Evolutionary conservation across 2,888 invertebrate genomes (phyloP).

Genomic region (Micoletzkya japonica): DNA sequence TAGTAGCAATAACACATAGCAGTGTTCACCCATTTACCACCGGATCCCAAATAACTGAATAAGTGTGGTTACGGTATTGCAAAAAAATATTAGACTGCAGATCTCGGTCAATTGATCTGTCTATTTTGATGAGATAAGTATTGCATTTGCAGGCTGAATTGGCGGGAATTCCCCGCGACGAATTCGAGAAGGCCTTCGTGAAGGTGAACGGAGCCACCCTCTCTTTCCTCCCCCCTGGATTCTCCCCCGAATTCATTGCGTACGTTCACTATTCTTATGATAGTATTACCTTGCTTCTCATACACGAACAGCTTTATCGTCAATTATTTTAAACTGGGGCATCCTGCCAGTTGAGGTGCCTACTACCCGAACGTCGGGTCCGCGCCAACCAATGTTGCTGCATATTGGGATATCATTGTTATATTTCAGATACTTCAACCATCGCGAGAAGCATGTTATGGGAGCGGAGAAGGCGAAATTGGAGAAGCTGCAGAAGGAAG

Average conservation of each 20-base stretch:
- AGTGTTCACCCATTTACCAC: too few species aligned
- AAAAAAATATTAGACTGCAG: background rate
- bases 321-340: too few species aligned
- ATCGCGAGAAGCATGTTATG: slow-evolving; percentile 45
- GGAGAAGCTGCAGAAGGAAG: slow-evolving; percentile 25
- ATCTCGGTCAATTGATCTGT: background rate
- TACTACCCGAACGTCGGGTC: too few species aligned
- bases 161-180: slow-evolving; percentile 29
- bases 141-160: slow-evolving; percentile 31
- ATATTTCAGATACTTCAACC: slow-evolving; percentile 47
- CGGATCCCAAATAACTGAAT: too few species aligned
- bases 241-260: slow-evolving; percentile 42
- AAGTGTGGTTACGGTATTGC: background rate
- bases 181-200: slow-evolving; percentile 36
- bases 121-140: background rate
- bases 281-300: slow-evolving; percentile 9
- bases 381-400: too few species aligned
- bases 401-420: too few species aligned
- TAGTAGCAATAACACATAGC: too few species aligned
- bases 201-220: slow-evolving; percentile 29
- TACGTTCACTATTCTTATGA: slow-evolving; percentile 1
- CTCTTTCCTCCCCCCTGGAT: slow-evolving; percentile 31
- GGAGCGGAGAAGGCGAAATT: slow-evolving; percentile 43
- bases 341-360: too few species aligned
- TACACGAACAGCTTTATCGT: background rate